Conservation (phyloP, 2,113 vertebrate species). For the Uria aalge region DNA sequence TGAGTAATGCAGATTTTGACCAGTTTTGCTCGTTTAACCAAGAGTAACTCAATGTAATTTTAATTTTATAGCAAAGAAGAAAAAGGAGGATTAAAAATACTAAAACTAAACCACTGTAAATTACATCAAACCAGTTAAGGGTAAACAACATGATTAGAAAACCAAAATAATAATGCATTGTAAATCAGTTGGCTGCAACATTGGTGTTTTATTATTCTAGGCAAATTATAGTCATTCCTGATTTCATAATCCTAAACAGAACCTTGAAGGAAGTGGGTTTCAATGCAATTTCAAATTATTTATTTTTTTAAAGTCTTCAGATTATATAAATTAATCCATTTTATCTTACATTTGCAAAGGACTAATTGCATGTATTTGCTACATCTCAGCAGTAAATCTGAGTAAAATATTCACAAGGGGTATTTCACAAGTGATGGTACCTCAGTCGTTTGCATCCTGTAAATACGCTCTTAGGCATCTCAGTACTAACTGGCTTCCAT, state of each 20-base stretch:
- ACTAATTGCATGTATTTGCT: not conserved
- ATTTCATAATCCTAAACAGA: not conserved
- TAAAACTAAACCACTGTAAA: not conserved
- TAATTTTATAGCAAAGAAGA: not conserved
- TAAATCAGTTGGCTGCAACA: not conserved
- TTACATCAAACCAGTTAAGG: not conserved
- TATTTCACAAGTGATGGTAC: not conserved
- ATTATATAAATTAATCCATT: not conserved
- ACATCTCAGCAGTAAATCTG: not conserved
- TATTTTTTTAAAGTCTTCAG: not conserved
- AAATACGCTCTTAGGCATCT: not conserved
- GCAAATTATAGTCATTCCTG: not conserved
- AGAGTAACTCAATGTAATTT: not conserved
- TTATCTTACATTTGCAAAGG: not conserved
- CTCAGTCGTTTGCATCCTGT: not conserved
- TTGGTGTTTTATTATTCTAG: not conserved
- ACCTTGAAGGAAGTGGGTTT: not conserved
- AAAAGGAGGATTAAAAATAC: not conserved
- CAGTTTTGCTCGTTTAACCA: not conserved
- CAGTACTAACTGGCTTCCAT: not conserved
- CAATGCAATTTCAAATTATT: not conserved
- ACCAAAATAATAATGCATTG: not conserved
- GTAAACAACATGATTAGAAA: not conserved
- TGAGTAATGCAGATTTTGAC: not conserved
- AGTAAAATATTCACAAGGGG: not conserved